These are phyloP conservation scores for Acinonyx jubatus DNA, from an alignment of 2,113 vertebrate genomes.

Conservation along the genomic window DNA sequence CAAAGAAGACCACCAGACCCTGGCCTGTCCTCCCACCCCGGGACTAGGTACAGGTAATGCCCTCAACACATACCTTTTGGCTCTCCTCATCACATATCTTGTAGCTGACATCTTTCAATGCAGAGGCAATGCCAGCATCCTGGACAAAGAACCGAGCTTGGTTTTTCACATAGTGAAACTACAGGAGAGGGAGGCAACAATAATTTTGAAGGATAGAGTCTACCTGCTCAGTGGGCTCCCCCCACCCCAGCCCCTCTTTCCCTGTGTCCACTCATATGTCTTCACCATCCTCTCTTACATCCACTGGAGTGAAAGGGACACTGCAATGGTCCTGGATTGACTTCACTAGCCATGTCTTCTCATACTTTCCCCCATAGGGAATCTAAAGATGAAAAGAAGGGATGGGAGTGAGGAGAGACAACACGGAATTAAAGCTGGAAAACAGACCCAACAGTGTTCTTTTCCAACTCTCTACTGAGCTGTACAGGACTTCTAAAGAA, in stretches of 20 bases:
- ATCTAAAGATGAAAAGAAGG: slow-evolving; percentile 74
- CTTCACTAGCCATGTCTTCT: slow-evolving; percentile 88
- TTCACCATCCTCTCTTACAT: slow-evolving; percentile 82
- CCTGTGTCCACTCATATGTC: background rate
- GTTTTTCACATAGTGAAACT: slow-evolving; percentile 86
- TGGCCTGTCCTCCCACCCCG: background rate
- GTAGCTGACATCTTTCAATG: slow-evolving; percentile 85
- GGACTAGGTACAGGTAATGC: background rate
- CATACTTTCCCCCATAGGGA: slow-evolving; percentile 89
- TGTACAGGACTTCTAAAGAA: background rate
- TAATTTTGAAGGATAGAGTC: background rate
- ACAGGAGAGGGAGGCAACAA: slow-evolving; percentile 82
- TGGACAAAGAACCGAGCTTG: slow-evolving; percentile 88
- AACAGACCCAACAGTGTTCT: background rate
- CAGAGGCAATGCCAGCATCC: slow-evolving; percentile 81
- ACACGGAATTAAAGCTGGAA: background rate
- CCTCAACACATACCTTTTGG: slow-evolving; percentile 74
- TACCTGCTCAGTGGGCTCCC: background rate
- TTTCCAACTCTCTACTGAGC: background rate
- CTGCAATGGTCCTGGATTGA: slow-evolving; percentile 85
- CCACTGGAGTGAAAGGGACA: slow-evolving; percentile 85
- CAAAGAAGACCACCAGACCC: background rate
- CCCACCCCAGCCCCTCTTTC: background rate
- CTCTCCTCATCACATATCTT: slow-evolving; percentile 87
- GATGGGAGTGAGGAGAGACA: background rate